Conservation (phyloP, 2,888 invertebrate species). For the Acanthosepion lycidas region DNA sequence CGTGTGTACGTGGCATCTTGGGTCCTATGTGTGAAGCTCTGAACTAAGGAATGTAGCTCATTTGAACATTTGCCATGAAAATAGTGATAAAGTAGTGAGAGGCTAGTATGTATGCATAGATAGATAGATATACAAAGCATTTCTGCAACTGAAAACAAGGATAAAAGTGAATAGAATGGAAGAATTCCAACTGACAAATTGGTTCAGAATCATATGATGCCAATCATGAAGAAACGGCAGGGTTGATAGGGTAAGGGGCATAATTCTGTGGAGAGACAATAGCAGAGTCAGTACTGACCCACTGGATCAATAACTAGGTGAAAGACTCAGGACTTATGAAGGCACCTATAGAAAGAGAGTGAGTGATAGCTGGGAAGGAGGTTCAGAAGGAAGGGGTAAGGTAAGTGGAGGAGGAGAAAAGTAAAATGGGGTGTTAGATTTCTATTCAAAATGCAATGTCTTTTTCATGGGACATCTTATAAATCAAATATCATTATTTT, state of each 20-base stretch:
- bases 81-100: no score
- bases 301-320: slow-evolving; percentile 33
- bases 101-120: neutral
- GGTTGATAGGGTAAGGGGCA: neutral
- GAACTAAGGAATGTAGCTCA: no score
- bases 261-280: slow-evolving; percentile 18
- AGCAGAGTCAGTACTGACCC: neutral
- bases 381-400: neutral
- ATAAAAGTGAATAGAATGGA: slow-evolving; percentile 33
- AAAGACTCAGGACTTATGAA: neutral
- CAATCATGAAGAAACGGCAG: neutral
- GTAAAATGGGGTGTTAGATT: neutral
- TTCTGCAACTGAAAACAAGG: neutral
- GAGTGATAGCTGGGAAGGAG: neutral
- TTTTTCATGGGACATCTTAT: slow-evolving; percentile 4
- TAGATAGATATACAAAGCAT: neutral
- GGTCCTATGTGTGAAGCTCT: no score
- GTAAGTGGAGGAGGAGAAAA: neutral
- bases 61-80: no score
- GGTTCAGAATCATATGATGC: slow-evolving; percentile 33
- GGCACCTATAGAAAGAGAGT: neutral
- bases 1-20: no score
- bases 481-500: neutral
- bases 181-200: slow-evolving; percentile 33
- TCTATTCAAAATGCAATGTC: neutral